Evolutionary conservation across 2,113 vertebrate species (phyloP).

Genomic region (Cervus canadensis): DNA sequence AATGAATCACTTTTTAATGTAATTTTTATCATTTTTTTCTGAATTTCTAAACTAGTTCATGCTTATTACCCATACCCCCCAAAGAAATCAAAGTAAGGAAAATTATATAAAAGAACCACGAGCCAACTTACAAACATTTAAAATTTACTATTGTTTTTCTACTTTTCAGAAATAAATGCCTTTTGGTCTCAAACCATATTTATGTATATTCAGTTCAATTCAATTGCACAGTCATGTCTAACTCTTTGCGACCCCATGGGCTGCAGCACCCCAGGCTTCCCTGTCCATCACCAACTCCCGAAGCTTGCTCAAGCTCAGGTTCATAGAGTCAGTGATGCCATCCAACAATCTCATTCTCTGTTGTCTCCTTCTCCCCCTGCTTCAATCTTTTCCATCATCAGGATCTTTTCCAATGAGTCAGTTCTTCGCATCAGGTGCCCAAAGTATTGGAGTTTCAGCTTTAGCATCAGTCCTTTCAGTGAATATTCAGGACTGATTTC

Average conservation of each 20-base stretch:
- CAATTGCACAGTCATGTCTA: background rate
- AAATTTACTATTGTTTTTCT: background rate
- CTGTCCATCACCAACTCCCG: background rate
- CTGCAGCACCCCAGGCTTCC: background rate
- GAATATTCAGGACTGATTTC: background rate
- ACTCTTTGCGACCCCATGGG: background rate
- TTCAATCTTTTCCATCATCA: background rate
- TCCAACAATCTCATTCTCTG: background rate
- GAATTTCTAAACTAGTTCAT: background rate
- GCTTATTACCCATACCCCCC: background rate
- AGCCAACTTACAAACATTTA: background rate
- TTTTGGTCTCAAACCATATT: background rate
- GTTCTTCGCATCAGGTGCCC: fast-evolving
- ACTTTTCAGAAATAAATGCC: background rate
- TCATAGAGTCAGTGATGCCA: background rate
- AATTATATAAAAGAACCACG: background rate
- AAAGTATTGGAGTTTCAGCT: background rate
- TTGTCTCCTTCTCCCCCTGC: background rate
- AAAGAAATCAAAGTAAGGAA: background rate
- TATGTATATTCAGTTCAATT: background rate
- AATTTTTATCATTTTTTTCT: background rate
- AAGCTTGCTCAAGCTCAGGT: background rate
- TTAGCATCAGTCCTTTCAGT: background rate
- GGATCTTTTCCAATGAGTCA: background rate
- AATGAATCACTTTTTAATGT: background rate